Percentiles rank a stretch among this genome's conserved stretches.
These are phyloP conservation scores for Apoderus coryli DNA, from an alignment of 2,888 invertebrate species.

Conservation along the genomic window DNA sequence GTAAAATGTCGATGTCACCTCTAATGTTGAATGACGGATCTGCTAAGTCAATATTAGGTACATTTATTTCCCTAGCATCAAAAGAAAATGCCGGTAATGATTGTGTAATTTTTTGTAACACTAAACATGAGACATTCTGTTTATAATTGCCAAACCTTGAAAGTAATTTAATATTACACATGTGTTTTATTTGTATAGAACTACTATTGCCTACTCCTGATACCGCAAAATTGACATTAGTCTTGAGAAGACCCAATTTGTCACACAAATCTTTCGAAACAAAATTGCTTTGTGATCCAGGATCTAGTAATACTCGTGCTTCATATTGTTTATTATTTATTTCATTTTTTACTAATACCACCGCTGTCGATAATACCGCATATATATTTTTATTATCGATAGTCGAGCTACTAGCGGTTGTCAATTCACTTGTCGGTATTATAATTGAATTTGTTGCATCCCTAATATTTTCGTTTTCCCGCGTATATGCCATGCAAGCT, in stretches of 20 bases:
- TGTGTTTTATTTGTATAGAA: background rate
- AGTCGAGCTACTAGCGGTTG: background rate
- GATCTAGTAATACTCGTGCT: slow-evolving; percentile 9
- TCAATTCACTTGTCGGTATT: too few relatives aligned
- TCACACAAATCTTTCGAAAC: slow-evolving; percentile 7
- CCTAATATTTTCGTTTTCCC: too few relatives aligned
- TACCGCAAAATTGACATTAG: slow-evolving; percentile 5
- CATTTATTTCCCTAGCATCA: slow-evolving; percentile 7
- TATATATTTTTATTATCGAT: background rate
- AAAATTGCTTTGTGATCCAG: slow-evolving; percentile 12
- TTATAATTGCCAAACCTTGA: slow-evolving; percentile 6
- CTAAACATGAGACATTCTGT: slow-evolving; percentile 9
- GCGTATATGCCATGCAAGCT: too few relatives aligned
- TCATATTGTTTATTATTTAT: background rate
- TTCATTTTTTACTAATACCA: background rate
- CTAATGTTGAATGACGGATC: slow-evolving; percentile 11
- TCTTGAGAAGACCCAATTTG: slow-evolving; percentile 1
- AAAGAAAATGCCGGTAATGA: slow-evolving; percentile 4
- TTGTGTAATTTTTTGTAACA: slow-evolving; percentile 10
- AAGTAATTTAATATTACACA: slow-evolving; percentile 6
- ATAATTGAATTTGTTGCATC: too few relatives aligned
- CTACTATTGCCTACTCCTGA: slow-evolving; percentile 7
- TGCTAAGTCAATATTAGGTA: slow-evolving; percentile 12
- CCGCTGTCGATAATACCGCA: background rate
- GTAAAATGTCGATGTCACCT: slow-evolving; percentile 11